Evolutionary conservation across 2,797 vertebrate species (phyloP), one percentile per base, ranked within the genome.

Genomic region (Takifugu ocellatus): DNA sequence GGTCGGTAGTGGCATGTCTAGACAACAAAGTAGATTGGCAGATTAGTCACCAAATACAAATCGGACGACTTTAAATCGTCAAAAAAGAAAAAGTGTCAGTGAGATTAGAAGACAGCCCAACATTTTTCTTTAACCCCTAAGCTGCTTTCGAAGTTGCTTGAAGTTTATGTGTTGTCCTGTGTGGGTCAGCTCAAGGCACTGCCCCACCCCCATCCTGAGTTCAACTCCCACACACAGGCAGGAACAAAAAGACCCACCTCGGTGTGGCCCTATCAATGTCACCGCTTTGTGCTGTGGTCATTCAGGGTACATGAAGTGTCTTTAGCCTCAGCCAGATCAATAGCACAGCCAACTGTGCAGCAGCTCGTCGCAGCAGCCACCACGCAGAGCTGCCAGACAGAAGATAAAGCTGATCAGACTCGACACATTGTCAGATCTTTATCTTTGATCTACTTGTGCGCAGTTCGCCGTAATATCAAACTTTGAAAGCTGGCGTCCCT

Each of bases 241-340:
- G 67, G 77, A 65, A 89, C 85, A 89, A 88, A 87, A 89, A 89
- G 87, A 87, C 82, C 87, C 86, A 91, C 89, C 87, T 88, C 88
- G 54, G 83, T 84, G 86, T 87, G 87, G 85, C 74, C 86, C 86
- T 92, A 89, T 91, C 90, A 90, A 86, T 92, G 87, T 91, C 90
- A 88, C 78, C 59, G 84, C 85, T 87, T 90, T 91, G 84, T 91
- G 77, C 54, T 53, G 81, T 84, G 59, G 67, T 84, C 89, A 88
- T 90, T 91, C 88, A 90, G 87, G 79, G 82, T 89, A 90, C 90
- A 88, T 89, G 88, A 90, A 88, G 87, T 87, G 88, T 87, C 86
- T 88, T 87, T 80, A 84, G 85, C 82, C 72, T 81, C 87, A 89
- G 84, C 87, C 79, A 88, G 89, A 91, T 91, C 88, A 91, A 90